Evolutionary conservation across 2,888 invertebrate genomes (phyloP).

Genomic region (Tetramorium bicarinatum): DNA sequence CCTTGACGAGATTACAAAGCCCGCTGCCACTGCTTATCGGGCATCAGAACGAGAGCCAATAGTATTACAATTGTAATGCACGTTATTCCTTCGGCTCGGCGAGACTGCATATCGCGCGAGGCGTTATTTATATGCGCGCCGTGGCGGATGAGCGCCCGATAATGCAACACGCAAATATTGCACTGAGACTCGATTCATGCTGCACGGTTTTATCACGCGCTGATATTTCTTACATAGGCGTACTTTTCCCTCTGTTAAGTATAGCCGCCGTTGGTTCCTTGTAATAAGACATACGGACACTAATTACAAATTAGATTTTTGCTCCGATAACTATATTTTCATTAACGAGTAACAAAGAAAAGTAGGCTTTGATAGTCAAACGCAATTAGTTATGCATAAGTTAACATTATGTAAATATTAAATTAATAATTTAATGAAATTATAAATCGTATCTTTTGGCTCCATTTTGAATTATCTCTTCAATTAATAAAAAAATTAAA

Average conservation of each 20-base stretch:
- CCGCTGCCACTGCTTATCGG: constrained; percentile 73
- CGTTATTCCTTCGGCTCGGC: constrained; percentile 74
- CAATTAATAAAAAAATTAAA: too few relatives aligned
- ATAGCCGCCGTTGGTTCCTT: not conserved
- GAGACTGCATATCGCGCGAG: constrained; percentile 69
- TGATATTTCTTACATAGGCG: constrained; percentile 13
- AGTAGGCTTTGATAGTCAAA: too few relatives aligned
- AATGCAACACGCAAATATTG: constrained; percentile 79
- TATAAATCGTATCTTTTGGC: too few relatives aligned
- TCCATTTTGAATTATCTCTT: too few relatives aligned
- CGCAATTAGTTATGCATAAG: too few relatives aligned
- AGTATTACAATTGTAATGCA: constrained; percentile 78
- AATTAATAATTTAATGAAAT: too few relatives aligned
- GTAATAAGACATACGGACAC: not conserved
- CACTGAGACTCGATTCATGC: constrained; percentile 52
- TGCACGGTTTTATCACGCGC: constrained; percentile 30
- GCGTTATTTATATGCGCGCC: constrained; percentile 78
- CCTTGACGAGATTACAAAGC: constrained; percentile 46
- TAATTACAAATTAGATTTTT: not conserved
- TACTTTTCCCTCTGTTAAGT: not conserved
- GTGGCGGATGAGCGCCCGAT: constrained; percentile 80
- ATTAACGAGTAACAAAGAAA: too few relatives aligned
- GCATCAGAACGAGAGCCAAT: constrained; percentile 74
- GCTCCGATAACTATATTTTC: not conserved
- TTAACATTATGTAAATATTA: too few relatives aligned